Percentiles rank a stretch among this genome's conserved stretches.
Conservation (phyloP, 1,140 invertebrate genomes). For the Drosophila melanogaster region Release_6_plus_ISO1_MT NT_033779.5:530501-531000, state of each 20-base stretch:
- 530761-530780: constrained; percentile 16
- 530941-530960: constrained; percentile 74
- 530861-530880: constrained; percentile 69
- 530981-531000: constrained; percentile 65
- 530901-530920: constrained; percentile 18
- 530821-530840: constrained; percentile 59
- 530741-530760: constrained; percentile 24
- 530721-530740: neutral
- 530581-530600: constrained; percentile 4
- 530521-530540: constrained; percentile 56
- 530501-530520: constrained; percentile 1
- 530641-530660: constrained; percentile 62
- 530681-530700: constrained; percentile 69
- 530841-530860: constrained; percentile 74
- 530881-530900: constrained; percentile 12
- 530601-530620: constrained; percentile 18
- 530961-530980: constrained; percentile 27
- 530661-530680: constrained; percentile 50
- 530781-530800: constrained; percentile 1
- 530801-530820: constrained; percentile 9
- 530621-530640: constrained; percentile 47
- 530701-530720: constrained; percentile 72
- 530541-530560: constrained; percentile 26
- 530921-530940: constrained; percentile 71
- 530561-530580: constrained; percentile 32